Evolutionary conservation across 2,797 vertebrate genomes (phyloP), one percentile per base, ranked within the genome.

Genomic region (Cygnus olor): DNA sequence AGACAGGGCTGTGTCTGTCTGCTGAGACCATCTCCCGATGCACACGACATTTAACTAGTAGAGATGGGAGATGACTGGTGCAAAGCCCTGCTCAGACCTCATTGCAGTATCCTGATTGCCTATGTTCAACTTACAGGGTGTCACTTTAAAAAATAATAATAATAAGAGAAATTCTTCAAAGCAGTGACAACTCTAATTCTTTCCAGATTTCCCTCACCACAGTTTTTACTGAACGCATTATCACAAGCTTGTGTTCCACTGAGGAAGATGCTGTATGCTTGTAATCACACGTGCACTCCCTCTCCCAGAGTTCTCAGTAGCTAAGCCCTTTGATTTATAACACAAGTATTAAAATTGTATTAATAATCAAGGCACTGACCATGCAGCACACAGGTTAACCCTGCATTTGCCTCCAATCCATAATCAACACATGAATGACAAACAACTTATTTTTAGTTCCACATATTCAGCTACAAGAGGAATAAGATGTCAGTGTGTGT

Each of bases 391-490:
- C 1, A 66, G 40, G 53, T 79, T 89, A 89, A 79, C 28, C 28
- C 79, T 71, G 78, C 53, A 68, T 69, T 74, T 82, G 36, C 47
- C 54, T 91, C 36, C 71, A 89, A 68, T 42, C 14, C 42, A 57
- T 65, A 90, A 93, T 53, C 53, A 93, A 96, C 81, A 80, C 14
- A 73, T 9, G 6, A 85, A 80, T 38, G 74, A 80, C 47, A 90
- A 93, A 88, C 18, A 79, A 81, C 27, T 88, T 73, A 57, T 16
- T 92, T 91, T 82, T 38, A 73, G 42, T 65, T 78, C 63, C 44
- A 72, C 21, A 54, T 16, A 58, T 11, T 68, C 79, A 47, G 70
- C 34, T 89, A 44, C 22, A 44, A 82, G n/a, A 82, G 24, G n/a
- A 25, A 56, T 72, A 73, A 72, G 27, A 11, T 57, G 28, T 60